A percentile compares a stretch with the other conserved stretches of the same genome.
Evolutionary conservation across 1,140 invertebrate genomes (phyloP).

Genomic region (Caenorhabditis elegans): DNA sequence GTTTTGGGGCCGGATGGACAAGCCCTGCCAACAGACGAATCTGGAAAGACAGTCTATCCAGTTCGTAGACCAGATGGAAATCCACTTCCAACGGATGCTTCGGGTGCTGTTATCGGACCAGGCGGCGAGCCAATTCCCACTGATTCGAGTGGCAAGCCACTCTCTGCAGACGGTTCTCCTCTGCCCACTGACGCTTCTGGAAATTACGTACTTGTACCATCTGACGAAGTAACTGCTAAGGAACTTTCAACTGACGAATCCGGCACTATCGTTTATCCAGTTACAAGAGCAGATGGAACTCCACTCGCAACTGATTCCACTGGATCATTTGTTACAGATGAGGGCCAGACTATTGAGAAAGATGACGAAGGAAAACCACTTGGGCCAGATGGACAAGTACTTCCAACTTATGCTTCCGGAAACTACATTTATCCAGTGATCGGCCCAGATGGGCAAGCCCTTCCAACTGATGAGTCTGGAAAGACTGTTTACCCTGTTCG

Average conservation of each 20-base stretch:
- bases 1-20: slow-evolving; percentile 34
- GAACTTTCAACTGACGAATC: slow-evolving; percentile 36
- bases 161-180: slow-evolving; percentile 22
- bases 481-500: slow-evolving; percentile 43
- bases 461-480: slow-evolving; percentile 34
- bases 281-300: slow-evolving; percentile 45
- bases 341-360: slow-evolving; percentile 23
- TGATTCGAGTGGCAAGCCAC: slow-evolving; percentile 15
- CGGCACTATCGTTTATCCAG: neutral
- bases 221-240: neutral
- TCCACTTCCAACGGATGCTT: slow-evolving; percentile 37
- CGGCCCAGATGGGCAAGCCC: slow-evolving; percentile 40
- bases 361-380: slow-evolving; percentile 40
- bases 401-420: slow-evolving; percentile 44
- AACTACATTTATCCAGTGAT: slow-evolving; percentile 48
- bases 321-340: slow-evolving; percentile 35
- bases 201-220: slow-evolving; percentile 7
- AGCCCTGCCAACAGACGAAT: slow-evolving; percentile 47
- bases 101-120: slow-evolving; percentile 17
- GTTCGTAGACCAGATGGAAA: slow-evolving; percentile 33
- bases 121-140: neutral
- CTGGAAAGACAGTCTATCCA: slow-evolving; percentile 3
- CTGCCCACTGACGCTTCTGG: slow-evolving; percentile 36
- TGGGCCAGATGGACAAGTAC: slow-evolving; percentile 37
- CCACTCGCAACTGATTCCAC: slow-evolving; percentile 44